Base-by-base conservation (phyloP, 2,888 invertebrate genomes). In the Hirtodrosophila duncani region DNA sequence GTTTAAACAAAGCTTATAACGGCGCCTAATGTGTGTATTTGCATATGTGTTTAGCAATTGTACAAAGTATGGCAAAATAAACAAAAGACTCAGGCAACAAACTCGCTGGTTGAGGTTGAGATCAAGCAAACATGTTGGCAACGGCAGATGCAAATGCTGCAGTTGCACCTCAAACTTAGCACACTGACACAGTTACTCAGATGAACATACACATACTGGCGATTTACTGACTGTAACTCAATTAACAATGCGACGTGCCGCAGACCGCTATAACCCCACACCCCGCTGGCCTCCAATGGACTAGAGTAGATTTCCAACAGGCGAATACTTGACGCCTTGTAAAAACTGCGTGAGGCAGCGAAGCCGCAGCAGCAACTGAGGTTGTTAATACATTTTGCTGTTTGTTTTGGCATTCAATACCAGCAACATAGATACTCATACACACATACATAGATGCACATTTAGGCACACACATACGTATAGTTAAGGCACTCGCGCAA, bases 41-140 rank as follows among this genome's bases (percentile, higher is more conserved):
- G 30, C 34, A 49, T 31, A 31, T 53, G 18, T 24, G 23, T 30
- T 20, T 14, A 5, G 18, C 48, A 23, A 29, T 16, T 30, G 1
- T 8, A 13, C 20, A 10, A 41, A 41, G 21, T 13, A 16, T 8
- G 3, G 30, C 31, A 46, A 62, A 63, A 72, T 82, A 56, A 82
- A 72, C 83, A 56, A 82, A 83, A 81, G 81, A 81, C 70, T 81
- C 52, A 62, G 55, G 55, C 69, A 55, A 57, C 75, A 48, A 83
- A 79, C 80, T 70, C 39, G 78, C 30, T 44, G 14, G 43, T 36
- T 33, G 45, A 18, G 36, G 36, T 36, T 2, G 14, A 16, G 5
- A 31, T 21, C n/a, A 8, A 3, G 10, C 63, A 13, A 30, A 69
- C 74, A 78, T 56, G 74, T 67, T 81, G 37, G 53, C 50, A 39